Base-by-base conservation (phyloP, 2,113 vertebrate species). In the Pedionomus torquatus region DNA sequence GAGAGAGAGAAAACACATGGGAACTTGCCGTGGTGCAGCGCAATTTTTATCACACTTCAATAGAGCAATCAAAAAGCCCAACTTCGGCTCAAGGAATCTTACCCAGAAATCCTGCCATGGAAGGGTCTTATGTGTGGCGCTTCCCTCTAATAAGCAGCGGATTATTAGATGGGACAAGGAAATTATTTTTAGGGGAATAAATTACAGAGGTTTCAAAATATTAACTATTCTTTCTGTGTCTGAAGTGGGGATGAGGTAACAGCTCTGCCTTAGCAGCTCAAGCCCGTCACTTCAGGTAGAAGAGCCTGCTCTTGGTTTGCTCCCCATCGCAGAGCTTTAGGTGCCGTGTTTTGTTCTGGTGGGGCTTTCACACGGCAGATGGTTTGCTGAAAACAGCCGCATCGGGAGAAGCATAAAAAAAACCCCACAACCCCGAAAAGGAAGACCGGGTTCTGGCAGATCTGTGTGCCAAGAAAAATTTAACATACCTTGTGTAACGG, bases 31-130 rank as follows among this genome's bases (percentile, higher is more conserved):
- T 69, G 33, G 78, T 92, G 66, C 58, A 72, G 87, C 5, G 5
- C 80, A 93, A 95, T 97, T 95, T 96, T 96, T 91, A 95, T 97
- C 90, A 83, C 80, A 66, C 88, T 97, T 95, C 92, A 91, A 75
- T 28, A 94, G 91, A 93, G 91, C 83, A 96, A 97, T 93, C 89
- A 95, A 85, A 97, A 96, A 94, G 86, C 90, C 90, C 85, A 90
- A 75, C 72, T 70, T 81, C 60, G 82, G 92, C 89, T 97, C 90
- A 87, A 94, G 83, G 81, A 95, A 87, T 89, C 95, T 90, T 91
- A 95, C 54, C n/a, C 77, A 96, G 90, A 94, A 96, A 97, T 94
- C 95, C 93, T 1, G 3, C 65, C 74, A 60, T 72, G 70, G 91
- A 95, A 91, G 72, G 25, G 49, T 77, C 87, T 92, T 81, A 89